A percentile compares a stretch with the other conserved stretches of the same genome.
These are phyloP conservation scores for Magallana ariakensis DNA, from an alignment of 1,140 invertebrate species.

Conservation along the genomic window DNA sequence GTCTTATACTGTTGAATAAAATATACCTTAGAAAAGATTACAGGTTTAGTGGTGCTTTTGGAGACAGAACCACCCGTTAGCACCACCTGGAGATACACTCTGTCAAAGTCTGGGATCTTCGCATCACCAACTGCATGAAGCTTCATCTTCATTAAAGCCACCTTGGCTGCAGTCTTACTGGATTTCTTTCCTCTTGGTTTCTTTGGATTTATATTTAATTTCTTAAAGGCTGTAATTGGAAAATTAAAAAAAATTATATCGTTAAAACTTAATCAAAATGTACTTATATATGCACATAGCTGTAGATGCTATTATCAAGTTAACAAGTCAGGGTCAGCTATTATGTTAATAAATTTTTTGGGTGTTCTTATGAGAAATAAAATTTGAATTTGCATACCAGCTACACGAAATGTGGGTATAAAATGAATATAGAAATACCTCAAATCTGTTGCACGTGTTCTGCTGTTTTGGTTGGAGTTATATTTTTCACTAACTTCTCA, in stretches of 20 bases:
- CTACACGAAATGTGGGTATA: no score
- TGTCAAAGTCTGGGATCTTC: conserved; percentile 81
- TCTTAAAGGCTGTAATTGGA: conserved; percentile 54
- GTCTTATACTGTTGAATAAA: no score
- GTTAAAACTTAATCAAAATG: no score
- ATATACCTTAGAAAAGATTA: conserved; percentile 57
- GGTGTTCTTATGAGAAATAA: no score
- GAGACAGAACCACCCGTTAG: conserved; percentile 73
- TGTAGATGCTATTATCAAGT: no score
- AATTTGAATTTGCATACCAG: no score
- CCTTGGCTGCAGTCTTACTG: conserved; percentile 82
- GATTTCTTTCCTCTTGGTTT: conserved; percentile 75
- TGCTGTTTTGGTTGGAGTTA: conserved; percentile 81
- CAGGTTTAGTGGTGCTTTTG: conserved; percentile 48
- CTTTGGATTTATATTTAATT: conserved; percentile 45
- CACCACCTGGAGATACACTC: conserved; percentile 83
- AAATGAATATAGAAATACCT: conserved; percentile 54
- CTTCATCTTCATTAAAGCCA: conserved; percentile 87
- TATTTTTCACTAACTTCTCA: conserved; percentile 78
- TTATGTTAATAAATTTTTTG: no score
- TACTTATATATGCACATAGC: no score
- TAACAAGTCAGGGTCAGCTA: no score
- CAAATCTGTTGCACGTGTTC: conserved; percentile 74
- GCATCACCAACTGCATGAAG: conserved; percentile 83
- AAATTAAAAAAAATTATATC: no score